Evolutionary conservation across 2,888 invertebrate species (phyloP), one percentile per base, ranked within the genome.

Genomic region (Ethmia dodecea): DNA sequence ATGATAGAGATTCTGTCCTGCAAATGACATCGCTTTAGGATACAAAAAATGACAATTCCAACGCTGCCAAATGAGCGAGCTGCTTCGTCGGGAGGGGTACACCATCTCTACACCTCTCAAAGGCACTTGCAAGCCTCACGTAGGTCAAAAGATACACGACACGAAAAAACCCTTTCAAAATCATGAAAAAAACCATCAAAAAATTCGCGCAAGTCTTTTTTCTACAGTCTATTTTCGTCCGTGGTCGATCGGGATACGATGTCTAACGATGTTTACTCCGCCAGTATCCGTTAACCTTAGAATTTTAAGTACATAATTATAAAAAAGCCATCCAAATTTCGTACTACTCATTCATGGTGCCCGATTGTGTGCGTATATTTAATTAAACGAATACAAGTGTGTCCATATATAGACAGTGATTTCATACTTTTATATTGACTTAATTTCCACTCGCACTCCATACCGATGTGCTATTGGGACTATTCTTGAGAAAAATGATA

Each of bases 201-300:
- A 81, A 83, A 76, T 74, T 69, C 79, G 71, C 78, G 73, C 78
- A 77, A 81, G 81, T 78, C 80, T 80, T 80, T 80, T 74, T 58
- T 60, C 78, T 79, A 79, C 79, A 81, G 83, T 83, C 83, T 79
- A 73, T 74, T 55, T 62, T 62, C 67, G 65, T 75, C 69, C 71
- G 79, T 74, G 81, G 78, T 76, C 77, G 68, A 67, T 77, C 69
- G 75, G 79, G 81, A 78, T 75, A 79, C 74, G 73, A 59, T 60
- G 62, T 60, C 72, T 61, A 48, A 22, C 33, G 28, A 24, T 37
- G 33, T 37, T 26, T 26, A 5, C n/a, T n/a, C n/a, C n/a, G n/a
- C n/a, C n/a, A 5, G 22, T 38, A 38, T 34, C 38, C 35, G 11
- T 15, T 24, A 12, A 28, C 38, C 10, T 15, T 24, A 32, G 15